Evolutionary conservation across 2,888 invertebrate genomes (phyloP).

Genomic region (Chloroclysta siterata): DNA sequence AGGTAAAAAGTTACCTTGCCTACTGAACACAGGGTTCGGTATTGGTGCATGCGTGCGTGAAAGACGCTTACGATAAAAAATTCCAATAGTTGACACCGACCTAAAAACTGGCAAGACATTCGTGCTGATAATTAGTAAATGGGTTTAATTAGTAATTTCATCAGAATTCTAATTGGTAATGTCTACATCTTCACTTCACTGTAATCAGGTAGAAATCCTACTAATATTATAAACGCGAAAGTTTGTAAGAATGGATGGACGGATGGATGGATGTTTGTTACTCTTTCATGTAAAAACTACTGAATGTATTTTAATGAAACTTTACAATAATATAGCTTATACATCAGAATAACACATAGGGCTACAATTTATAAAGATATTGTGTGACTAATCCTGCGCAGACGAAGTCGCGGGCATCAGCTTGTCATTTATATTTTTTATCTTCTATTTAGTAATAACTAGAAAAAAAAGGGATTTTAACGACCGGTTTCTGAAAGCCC

Average conservation of each 20-base stretch:
- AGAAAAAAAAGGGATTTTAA: too few species aligned
- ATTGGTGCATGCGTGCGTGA: constrained; percentile 28
- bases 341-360: too few species aligned
- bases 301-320: too few species aligned
- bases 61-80: constrained; percentile 2
- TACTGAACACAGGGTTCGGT: neutral
- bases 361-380: too few species aligned
- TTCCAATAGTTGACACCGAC: constrained; percentile 38
- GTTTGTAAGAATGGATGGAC: too few species aligned
- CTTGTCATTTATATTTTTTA: neutral
- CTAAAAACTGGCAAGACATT: constrained; percentile 43
- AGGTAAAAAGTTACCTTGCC: constrained; percentile 8
- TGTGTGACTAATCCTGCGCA: too few species aligned
- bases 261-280: too few species aligned
- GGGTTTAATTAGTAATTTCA: constrained; percentile 26
- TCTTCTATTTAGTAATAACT: neutral
- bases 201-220: constrained; percentile 2
- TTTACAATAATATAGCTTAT: too few species aligned
- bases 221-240: too few species aligned
- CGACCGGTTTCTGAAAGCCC: too few species aligned
- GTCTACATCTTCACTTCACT: constrained; percentile 7
- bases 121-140: constrained; percentile 47
- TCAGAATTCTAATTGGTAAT: constrained; percentile 30
- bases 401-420: too few species aligned
- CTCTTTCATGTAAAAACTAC: too few species aligned